A percentile compares a stretch with the other conserved stretches of the same genome.
phyloP scores from a whole-genome alignment of 1,140 invertebrate genomes.

The Heliconius hewitsoni region DNA sequence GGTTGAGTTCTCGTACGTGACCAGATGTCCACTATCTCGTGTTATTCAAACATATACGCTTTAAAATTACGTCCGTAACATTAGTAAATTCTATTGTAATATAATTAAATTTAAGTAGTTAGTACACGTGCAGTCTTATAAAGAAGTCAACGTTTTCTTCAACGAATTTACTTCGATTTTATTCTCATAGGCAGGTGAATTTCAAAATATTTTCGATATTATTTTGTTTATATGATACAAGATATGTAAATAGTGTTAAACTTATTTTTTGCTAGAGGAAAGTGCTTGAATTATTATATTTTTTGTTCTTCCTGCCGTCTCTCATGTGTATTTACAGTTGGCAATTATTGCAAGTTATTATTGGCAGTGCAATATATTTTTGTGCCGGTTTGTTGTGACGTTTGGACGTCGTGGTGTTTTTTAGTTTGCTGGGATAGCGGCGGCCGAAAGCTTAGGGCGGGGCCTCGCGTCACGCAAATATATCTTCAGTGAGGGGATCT shows the following conservation, averaged over 20 bases:
- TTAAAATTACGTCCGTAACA: slow-evolving; percentile 2
- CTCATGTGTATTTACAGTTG: slow-evolving; percentile 3
- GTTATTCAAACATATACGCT: slow-evolving; percentile 23
- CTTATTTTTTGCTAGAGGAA: too few relatives aligned
- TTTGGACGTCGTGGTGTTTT: slow-evolving; percentile 48
- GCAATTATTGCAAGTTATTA: slow-evolving; percentile 28
- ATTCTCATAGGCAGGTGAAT: too few relatives aligned
- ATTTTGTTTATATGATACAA: too few relatives aligned
- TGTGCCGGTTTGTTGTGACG: slow-evolving; percentile 48
- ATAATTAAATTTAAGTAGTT: too few relatives aligned
- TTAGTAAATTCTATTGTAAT: slow-evolving; percentile 13
- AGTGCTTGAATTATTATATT: background rate
- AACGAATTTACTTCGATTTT: too few relatives aligned
- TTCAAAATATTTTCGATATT: too few relatives aligned
- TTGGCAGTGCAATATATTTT: slow-evolving; percentile 43
- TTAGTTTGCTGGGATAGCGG: slow-evolving; percentile 53
- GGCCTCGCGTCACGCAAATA: slow-evolving; percentile 66
- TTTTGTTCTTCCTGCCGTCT: background rate
- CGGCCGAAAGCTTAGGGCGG: slow-evolving; percentile 49
- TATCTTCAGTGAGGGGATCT: slow-evolving; percentile 43
- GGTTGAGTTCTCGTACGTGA: slow-evolving; percentile 22
- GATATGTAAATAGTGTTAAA: too few relatives aligned
- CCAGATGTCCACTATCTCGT: slow-evolving; percentile 16
- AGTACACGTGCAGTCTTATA: too few relatives aligned
- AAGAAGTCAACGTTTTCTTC: too few relatives aligned